Evolutionary conservation across 2,113 vertebrate genomes (phyloP), one percentile per base, ranked within the genome.

Genomic region (Globicephala melas): DNA sequence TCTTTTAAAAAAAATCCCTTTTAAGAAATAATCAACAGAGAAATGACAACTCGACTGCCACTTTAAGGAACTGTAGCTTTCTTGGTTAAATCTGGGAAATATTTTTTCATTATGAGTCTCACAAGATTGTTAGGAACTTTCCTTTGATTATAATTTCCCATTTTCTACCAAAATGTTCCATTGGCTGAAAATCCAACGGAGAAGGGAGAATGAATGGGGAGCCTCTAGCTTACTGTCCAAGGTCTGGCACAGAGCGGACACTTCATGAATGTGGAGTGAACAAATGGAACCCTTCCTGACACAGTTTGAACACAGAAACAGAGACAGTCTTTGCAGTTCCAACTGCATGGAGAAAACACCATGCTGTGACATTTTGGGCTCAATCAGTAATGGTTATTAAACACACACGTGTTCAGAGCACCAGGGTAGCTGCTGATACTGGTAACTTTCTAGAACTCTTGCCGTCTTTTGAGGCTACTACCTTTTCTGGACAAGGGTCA

Each of bases 21-120:
- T 82, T 25, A 41, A 86, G 20, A 91, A 82, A 79, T 79, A 93
- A 73, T 77, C 70, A 87, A 84, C 6, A 91, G 63, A 86, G 60
- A 91, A 80, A 68, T 90, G 44, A 67, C 53, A 90, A 65, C 8
- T 31, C 0, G 58, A 12, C 5, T 87, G 23, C 6, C 47, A 55
- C 5, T 67, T 67, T 83, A 92, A 10, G n/a, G 21, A 96, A 63
- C 25, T 65, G 28, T 10, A 65, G 60, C 20, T 90, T n/a, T 91
- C 68, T 60, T 8, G 55, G 71, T 82, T 84, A 86, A 94, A 71
- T 91, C 36, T 65, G 33, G 53, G 8, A 50, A 77, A 47, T 58
- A 17, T 41, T 80, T 93, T 96, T 89, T 14, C 23, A 60, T 85
- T 50, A 70, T 11, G 60, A 82, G 26, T 67, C 14, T 41, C 50